Conservation (phyloP, 1,140 invertebrate species). For the Pomacea maculata region DNA sequence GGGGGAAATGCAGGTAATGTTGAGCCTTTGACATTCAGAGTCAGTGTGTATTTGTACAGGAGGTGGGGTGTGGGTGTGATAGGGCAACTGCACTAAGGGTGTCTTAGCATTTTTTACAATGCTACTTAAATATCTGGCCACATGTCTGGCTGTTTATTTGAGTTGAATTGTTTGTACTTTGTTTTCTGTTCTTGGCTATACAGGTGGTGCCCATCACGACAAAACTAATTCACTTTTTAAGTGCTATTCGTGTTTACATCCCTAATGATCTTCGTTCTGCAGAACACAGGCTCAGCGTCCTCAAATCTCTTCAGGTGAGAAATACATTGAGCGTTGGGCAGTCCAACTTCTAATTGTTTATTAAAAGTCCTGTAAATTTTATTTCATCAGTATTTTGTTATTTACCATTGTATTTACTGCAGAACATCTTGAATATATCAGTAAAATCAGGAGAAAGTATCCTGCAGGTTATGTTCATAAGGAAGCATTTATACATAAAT, state of each 20-base stretch:
- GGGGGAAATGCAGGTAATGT: slow-evolving; percentile 81
- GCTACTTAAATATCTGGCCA: too few species aligned
- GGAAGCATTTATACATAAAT: neutral
- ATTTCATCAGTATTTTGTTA: too few species aligned
- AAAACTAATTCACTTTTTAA: slow-evolving; percentile 79
- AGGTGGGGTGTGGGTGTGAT: too few species aligned
- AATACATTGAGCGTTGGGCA: too few species aligned
- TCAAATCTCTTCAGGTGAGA: slow-evolving; percentile 81
- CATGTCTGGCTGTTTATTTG: neutral
- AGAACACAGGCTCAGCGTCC: slow-evolving; percentile 84
- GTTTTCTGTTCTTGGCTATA: slow-evolving; percentile 23
- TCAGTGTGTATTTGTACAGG: too few species aligned
- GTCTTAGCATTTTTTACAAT: too few species aligned
- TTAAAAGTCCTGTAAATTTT: too few species aligned
- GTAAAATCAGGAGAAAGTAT: neutral
- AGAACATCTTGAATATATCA: neutral
- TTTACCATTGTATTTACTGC: too few species aligned
- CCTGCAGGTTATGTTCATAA: neutral
- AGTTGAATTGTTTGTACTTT: neutral
- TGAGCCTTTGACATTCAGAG: neutral
- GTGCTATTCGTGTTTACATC: slow-evolving; percentile 88
- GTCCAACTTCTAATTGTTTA: too few species aligned
- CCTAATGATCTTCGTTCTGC: slow-evolving; percentile 86
- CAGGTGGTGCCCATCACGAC: slow-evolving; percentile 83
- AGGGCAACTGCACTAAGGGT: too few species aligned